Conservation (phyloP, 2,888 invertebrate species). For the Andrena fulva region DNA sequence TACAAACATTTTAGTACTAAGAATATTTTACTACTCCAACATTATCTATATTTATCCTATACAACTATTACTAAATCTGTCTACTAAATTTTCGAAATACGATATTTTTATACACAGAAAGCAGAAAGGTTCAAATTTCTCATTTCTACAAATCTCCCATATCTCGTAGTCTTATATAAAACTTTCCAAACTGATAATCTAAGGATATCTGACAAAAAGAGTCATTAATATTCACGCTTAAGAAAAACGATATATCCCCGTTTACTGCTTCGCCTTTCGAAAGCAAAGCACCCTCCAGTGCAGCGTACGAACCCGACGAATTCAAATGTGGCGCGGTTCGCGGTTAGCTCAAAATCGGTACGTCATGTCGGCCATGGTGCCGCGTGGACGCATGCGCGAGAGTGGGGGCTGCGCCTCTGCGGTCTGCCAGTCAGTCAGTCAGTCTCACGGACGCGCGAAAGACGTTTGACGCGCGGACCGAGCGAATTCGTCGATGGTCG, state of each 20-base stretch:
- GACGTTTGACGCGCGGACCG: constrained; percentile 56
- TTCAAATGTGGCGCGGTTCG: constrained; percentile 26
- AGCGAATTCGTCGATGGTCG: constrained; percentile 48
- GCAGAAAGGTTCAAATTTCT: background rate
- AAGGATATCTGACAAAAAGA: background rate
- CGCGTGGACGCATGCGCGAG: constrained; percentile 65
- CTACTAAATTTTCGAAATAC: background rate
- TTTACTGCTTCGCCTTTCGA: too few relatives aligned
- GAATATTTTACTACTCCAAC: constrained; percentile 4
- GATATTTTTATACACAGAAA: background rate
- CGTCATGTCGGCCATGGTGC: constrained; percentile 50
- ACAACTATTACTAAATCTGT: background rate
- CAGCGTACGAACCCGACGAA: background rate
- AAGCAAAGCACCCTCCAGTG: too few relatives aligned
- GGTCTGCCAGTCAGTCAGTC: constrained; percentile 62
- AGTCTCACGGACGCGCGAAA: constrained; percentile 74
- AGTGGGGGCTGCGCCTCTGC: constrained; percentile 48
- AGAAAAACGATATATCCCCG: too few relatives aligned
- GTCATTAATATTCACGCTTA: too few relatives aligned
- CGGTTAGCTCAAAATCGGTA: background rate
- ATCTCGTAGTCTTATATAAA: too few relatives aligned
- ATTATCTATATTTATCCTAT: background rate
- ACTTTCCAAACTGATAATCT: too few relatives aligned
- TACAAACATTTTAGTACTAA: too few relatives aligned
- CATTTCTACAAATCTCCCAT: too few relatives aligned